Percentiles rank a stretch among this genome's conserved stretches.
phyloP scores from a whole-genome alignment of 2,888 invertebrate species.

The Trichopoda pennipes region DNA sequence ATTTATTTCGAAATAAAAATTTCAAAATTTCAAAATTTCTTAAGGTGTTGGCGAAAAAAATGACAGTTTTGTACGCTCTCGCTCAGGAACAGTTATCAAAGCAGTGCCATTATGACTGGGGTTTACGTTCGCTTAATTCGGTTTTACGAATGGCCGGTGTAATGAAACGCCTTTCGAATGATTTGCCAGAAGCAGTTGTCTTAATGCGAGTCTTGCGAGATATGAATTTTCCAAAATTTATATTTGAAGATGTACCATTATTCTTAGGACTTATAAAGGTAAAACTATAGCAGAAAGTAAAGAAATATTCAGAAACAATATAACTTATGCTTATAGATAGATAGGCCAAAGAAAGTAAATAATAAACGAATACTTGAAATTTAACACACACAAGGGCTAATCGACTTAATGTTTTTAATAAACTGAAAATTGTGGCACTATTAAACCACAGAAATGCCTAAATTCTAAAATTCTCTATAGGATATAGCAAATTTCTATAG shows the following conservation, averaged over 20 bases:
- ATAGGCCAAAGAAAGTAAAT: too few species aligned
- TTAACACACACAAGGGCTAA: too few species aligned
- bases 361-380: too few species aligned
- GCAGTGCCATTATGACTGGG: constrained; percentile 97
- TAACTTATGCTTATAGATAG: too few species aligned
- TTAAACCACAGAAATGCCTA: too few species aligned
- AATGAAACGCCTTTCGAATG: constrained; percentile 88
- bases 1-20: not conserved
- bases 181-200: constrained; percentile 91
- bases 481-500: too few species aligned
- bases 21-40: not conserved
- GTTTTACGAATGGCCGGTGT: constrained; percentile 96
- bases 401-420: too few species aligned
- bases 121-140: constrained; percentile 93
- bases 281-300: constrained; percentile 27
- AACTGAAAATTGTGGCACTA: too few species aligned
- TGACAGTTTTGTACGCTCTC: constrained; percentile 94
- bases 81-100: constrained; percentile 94
- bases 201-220: constrained; percentile 95
- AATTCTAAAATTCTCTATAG: too few species aligned
- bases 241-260: constrained; percentile 93
- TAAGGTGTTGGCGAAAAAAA: constrained; percentile 92
- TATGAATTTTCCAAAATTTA: constrained; percentile 96
- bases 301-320: too few species aligned
- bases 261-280: constrained; percentile 91